A percentile compares a stretch with the other conserved stretches of the same genome.
phyloP scores from a whole-genome alignment of 2,113 vertebrate genomes.

The Rallus limicola region DNA sequence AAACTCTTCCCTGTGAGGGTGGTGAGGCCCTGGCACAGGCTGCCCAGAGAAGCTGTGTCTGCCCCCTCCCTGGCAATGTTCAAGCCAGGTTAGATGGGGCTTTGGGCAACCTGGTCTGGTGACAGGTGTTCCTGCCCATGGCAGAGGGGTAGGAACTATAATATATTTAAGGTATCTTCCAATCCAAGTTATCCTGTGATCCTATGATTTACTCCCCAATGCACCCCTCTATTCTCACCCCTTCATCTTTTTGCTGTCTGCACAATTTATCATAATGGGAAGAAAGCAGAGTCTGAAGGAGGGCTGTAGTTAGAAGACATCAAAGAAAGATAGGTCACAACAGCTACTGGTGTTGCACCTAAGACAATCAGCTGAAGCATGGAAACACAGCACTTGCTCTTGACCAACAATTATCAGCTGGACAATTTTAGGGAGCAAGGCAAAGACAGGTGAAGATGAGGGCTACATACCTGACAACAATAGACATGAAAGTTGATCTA shows the following conservation, averaged over 20 bases:
- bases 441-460: not conserved
- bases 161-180: too few species aligned
- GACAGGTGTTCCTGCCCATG: too few species aligned
- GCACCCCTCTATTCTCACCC: not conserved
- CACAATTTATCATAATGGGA: rapidly evolving
- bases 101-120: too few species aligned
- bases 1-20: too few species aligned
- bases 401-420: not conserved
- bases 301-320: not conserved
- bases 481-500: not conserved
- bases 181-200: too few species aligned
- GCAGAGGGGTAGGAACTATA: too few species aligned
- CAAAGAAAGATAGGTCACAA: not conserved
- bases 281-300: not conserved
- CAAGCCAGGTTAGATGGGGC: too few species aligned
- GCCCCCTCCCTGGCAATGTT: too few species aligned
- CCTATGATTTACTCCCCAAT: not conserved
- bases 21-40: too few species aligned
- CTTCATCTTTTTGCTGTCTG: not conserved
- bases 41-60: too few species aligned
- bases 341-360: not conserved
- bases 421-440: not conserved
- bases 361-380: not conserved
- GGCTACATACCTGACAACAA: not conserved
- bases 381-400: not conserved